Conservation (phyloP, 1,140 invertebrate genomes). For the Gyrodactylus salaris region DNA sequence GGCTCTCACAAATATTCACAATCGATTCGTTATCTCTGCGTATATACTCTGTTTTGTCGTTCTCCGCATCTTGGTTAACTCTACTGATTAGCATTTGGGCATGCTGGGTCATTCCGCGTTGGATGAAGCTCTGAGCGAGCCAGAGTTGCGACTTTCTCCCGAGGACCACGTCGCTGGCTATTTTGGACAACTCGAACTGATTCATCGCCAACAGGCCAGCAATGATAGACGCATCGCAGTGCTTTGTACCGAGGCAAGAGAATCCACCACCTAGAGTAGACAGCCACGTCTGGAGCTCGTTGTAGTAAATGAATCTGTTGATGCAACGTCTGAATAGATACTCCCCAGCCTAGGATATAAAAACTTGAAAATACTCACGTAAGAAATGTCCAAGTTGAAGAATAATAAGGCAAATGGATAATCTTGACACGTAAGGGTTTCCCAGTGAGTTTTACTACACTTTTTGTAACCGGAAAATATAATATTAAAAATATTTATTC, state of each 20-base stretch:
- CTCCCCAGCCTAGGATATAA: neutral
- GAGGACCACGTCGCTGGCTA: neutral
- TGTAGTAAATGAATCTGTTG: neutral
- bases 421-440: too few species aligned
- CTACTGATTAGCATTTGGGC: neutral
- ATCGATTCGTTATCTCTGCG: neutral
- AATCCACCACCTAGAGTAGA: neutral
- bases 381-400: neutral
- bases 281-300: neutral
- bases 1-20: neutral
- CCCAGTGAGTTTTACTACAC: neutral
- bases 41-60: neutral
- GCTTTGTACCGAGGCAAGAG: neutral
- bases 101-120: neutral
- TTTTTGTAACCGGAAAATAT: neutral
- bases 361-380: neutral
- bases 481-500: too few species aligned
- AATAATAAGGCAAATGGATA: too few species aligned
- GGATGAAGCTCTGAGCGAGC: neutral
- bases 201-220: neutral
- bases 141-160: neutral
- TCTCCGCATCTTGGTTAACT: neutral
- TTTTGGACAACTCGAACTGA: neutral
- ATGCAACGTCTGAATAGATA: neutral
- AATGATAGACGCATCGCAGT: neutral